A percentile compares a stretch with the other conserved stretches of the same genome.
Evolutionary conservation across 2,888 invertebrate genomes (phyloP).

Genomic region (Eurytoma californica): DNA sequence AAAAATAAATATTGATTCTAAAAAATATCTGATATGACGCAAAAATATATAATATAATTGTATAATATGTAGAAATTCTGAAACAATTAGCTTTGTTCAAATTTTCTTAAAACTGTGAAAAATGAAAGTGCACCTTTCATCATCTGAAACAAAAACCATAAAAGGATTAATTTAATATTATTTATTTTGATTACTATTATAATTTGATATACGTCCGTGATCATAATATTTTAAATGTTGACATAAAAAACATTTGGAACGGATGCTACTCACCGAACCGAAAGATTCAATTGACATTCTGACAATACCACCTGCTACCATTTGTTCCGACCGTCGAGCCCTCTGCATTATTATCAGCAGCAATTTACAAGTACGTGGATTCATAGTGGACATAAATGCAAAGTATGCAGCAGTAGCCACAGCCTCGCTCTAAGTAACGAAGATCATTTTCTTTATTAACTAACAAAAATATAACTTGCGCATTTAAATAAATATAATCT

Average conservation of each 20-base stretch:
- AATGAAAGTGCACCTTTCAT: not conserved
- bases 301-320: slow-evolving; percentile 4
- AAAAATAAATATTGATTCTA: too few relatives aligned
- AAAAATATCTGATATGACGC: too few relatives aligned
- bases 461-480: not conserved
- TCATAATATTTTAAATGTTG: not conserved
- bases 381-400: not conserved
- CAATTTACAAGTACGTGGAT: not conserved
- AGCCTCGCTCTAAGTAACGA: not conserved
- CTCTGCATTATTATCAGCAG: slow-evolving; percentile 1
- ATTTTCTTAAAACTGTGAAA: not conserved
- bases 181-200: too few relatives aligned
- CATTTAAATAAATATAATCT: not conserved
- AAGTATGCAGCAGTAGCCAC: slow-evolving; percentile 12
- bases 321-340: not conserved
- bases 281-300: slow-evolving; percentile 6
- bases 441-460: not conserved
- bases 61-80: too few relatives aligned
- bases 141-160: not conserved
- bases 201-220: too few relatives aligned
- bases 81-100: not conserved
- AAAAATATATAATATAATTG: too few relatives aligned
- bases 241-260: not conserved
- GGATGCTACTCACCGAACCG: not conserved
- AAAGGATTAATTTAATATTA: not conserved